These are phyloP conservation scores for Ophion ellenae DNA, from an alignment of 2,888 invertebrate species.

Conservation along the genomic window DNA sequence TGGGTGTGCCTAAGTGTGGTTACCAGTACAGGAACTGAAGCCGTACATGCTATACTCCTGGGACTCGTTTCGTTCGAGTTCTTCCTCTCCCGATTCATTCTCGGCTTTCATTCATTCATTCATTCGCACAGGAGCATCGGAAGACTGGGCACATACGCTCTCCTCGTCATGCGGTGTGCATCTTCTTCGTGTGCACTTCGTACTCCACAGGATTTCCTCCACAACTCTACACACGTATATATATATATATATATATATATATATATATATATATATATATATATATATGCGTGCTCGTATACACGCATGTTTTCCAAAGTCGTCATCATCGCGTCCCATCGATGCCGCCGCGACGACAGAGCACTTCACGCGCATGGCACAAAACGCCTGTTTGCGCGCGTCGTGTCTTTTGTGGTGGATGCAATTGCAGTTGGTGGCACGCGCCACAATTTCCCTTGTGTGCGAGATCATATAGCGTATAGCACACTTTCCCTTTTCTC, in stretches of 20 bases:
- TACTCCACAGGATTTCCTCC: background rate
- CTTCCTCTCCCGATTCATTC: slow-evolving; percentile 48
- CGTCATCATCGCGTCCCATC: slow-evolving; percentile 22
- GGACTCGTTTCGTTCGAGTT: slow-evolving; percentile 44
- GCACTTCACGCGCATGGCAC: background rate
- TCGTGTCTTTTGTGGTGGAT: slow-evolving; percentile 24
- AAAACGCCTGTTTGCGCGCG: background rate
- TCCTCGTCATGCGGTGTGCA: slow-evolving; percentile 15
- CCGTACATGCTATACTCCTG: slow-evolving; percentile 35
- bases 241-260: background rate
- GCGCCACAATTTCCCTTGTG: slow-evolving; percentile 55
- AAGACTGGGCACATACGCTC: background rate
- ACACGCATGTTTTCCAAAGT: background rate
- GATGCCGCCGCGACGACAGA: background rate
- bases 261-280: background rate
- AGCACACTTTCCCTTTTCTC: slow-evolving; percentile 56
- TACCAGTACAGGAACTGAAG: slow-evolving; percentile 5
- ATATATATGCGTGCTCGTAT: background rate
- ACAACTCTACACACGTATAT: background rate
- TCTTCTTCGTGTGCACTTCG: background rate
- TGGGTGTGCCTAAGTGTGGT: background rate
- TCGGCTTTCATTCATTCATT: slow-evolving; percentile 51
- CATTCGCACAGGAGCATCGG: slow-evolving; percentile 26
- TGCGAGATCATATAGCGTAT: slow-evolving; percentile 11
- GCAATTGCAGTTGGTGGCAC: slow-evolving; percentile 41